Evolutionary conservation across 2,888 invertebrate species (phyloP).

Genomic region (Eretmocerus hayati): DNA sequence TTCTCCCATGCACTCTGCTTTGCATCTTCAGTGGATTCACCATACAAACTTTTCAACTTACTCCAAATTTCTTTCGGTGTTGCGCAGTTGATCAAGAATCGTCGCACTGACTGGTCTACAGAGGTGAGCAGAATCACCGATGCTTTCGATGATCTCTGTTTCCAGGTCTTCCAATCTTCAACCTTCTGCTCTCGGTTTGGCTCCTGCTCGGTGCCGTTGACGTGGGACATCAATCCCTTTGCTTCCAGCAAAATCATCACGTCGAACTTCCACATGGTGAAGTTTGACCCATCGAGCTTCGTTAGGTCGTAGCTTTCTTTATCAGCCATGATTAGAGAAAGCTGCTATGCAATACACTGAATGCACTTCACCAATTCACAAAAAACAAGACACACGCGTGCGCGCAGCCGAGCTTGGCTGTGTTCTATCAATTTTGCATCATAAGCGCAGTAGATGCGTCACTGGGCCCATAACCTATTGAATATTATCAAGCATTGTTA

Average conservation of each 20-base stretch:
- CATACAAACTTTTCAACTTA: slow-evolving; percentile 17
- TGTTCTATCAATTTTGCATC: not conserved
- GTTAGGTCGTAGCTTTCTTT: not conserved
- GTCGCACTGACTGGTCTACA: slow-evolving; percentile 2
- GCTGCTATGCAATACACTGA: not conserved
- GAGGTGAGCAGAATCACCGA: slow-evolving; percentile 3
- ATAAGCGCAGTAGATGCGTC: slow-evolving; percentile 8
- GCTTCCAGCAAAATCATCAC: not conserved
- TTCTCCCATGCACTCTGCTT: slow-evolving; percentile 17
- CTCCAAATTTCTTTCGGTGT: slow-evolving; percentile 17
- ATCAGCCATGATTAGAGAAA: not conserved
- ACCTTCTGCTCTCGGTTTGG: not conserved
- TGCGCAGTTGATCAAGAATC: slow-evolving; percentile 9
- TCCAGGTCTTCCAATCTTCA: slow-evolving; percentile 1
- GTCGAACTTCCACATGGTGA: slow-evolving; percentile 3
- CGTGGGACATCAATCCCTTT: not conserved
- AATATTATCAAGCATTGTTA: not conserved
- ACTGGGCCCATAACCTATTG: slow-evolving; percentile 12
- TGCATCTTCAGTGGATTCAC: slow-evolving; percentile 16
- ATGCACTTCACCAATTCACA: not conserved
- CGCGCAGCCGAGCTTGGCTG: no score
- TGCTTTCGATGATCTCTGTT: not conserved
- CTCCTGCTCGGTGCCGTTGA: not conserved
- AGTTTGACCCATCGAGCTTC: slow-evolving; percentile 4
- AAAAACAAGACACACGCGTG: not conserved